phyloP scores from a whole-genome alignment of 2,797 vertebrate genomes.

The Loris lydekkerianus region DNA sequence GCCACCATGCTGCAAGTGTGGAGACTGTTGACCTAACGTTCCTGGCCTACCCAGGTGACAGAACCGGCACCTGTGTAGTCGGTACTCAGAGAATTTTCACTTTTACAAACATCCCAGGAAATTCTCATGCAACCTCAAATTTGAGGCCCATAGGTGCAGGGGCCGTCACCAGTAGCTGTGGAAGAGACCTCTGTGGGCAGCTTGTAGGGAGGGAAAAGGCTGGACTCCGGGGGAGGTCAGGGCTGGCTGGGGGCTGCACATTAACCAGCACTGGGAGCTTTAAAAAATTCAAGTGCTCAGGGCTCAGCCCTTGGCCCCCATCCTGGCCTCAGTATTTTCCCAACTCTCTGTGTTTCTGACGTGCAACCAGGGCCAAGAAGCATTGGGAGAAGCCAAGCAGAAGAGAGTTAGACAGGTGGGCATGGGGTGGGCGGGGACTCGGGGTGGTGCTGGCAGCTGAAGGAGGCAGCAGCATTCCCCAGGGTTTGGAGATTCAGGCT shows the following conservation, averaged over 20 bases:
- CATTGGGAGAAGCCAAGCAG: not conserved
- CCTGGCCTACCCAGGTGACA: too few species aligned
- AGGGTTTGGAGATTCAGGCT: not conserved
- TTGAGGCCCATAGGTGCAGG: accelerated
- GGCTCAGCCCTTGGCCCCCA: accelerated
- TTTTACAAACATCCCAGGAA: not conserved
- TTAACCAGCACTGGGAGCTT: accelerated
- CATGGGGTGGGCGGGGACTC: not conserved
- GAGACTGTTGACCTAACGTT: not conserved
- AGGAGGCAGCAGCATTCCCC: not conserved
- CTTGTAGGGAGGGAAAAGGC: accelerated
- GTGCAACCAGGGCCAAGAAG: not conserved
- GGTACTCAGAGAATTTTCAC: not conserved
- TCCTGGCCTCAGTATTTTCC: not conserved
- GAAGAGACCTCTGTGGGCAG: not conserved
- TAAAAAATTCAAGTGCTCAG: not conserved
- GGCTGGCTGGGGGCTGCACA: accelerated
- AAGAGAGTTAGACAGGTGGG: accelerated
- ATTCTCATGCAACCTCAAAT: not conserved
- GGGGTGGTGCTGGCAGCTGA: not conserved
- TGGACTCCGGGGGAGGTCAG: accelerated
- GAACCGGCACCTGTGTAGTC: not conserved
- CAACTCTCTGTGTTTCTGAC: not conserved
- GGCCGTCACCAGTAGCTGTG: accelerated
- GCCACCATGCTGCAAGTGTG: not conserved